phyloP scores from a whole-genome alignment of 53 echinoderm and acorn worm species.

The Holothuria scabra region DNA sequence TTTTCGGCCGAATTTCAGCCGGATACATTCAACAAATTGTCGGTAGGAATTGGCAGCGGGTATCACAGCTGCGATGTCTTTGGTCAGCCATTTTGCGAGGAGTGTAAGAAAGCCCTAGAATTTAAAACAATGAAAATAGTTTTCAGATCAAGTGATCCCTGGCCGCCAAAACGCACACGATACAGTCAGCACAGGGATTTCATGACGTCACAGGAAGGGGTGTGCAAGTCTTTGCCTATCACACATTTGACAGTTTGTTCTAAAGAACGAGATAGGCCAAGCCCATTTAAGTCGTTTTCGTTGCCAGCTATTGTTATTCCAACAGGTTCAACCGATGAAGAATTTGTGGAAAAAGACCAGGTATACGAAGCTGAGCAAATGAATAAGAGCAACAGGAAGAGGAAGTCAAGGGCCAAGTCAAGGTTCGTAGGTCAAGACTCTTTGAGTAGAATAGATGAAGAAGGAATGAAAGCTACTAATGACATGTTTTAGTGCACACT shows the following conservation, averaged over 20 bases:
- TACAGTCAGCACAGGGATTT: background rate
- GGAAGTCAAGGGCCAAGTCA: background rate
- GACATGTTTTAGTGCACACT: too few species aligned
- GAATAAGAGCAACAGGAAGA: background rate
- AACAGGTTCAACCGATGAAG: background rate
- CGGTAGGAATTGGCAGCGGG: conserved; percentile 7
- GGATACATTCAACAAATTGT: background rate
- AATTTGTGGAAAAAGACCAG: background rate
- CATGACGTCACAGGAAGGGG: too few species aligned
- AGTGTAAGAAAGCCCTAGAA: background rate
- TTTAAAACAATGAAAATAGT: conserved; percentile 1
- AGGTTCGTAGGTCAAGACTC: background rate
- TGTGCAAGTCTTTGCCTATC: background rate
- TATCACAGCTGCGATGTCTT: conserved; percentile 22
- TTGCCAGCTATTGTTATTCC: background rate
- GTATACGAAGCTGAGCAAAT: background rate
- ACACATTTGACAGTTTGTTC: too few species aligned
- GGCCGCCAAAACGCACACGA: background rate
- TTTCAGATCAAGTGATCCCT: background rate
- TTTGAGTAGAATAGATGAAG: too few species aligned
- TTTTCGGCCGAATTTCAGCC: background rate
- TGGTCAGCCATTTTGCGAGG: background rate
- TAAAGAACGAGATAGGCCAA: too few species aligned
- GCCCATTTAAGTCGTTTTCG: too few species aligned
- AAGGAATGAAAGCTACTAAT: too few species aligned